A percentile compares a stretch with the other conserved stretches of the same genome.
Conservation (phyloP, 1,140 invertebrate genomes). For the Gerris buenoi region DNA sequence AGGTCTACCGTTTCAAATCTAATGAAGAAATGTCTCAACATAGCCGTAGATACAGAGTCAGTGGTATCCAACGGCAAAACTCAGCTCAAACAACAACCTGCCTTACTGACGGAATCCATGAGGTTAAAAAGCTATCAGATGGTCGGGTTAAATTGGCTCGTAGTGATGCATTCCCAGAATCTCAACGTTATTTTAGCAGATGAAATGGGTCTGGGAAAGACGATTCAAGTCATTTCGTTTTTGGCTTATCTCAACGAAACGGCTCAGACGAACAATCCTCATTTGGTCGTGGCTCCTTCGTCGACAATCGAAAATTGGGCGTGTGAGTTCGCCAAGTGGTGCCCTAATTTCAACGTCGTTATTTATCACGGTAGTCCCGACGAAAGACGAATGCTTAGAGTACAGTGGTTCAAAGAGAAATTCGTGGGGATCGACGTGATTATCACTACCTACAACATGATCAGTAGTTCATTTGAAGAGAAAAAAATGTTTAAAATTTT, state of each 20-base stretch:
- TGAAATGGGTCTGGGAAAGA: slow-evolving; percentile 84
- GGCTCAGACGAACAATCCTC: slow-evolving; percentile 39
- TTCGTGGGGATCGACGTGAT: slow-evolving; percentile 66
- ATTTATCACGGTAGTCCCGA: slow-evolving; percentile 80
- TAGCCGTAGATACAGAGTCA: slow-evolving; percentile 51
- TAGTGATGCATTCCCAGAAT: slow-evolving; percentile 71
- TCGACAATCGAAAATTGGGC: slow-evolving; percentile 87
- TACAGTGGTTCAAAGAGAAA: slow-evolving; percentile 56
- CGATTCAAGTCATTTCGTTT: slow-evolving; percentile 78
- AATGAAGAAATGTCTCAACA: slow-evolving; percentile 57
- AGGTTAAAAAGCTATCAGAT: slow-evolving; percentile 78
- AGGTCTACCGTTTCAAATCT: slow-evolving; percentile 50
- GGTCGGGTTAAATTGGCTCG: slow-evolving; percentile 86
- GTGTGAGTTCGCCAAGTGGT: slow-evolving; percentile 70
- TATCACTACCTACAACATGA: slow-evolving; percentile 75
- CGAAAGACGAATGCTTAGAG: slow-evolving; percentile 58
- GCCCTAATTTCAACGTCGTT: slow-evolving; percentile 59
- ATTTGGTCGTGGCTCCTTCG: slow-evolving; percentile 81
- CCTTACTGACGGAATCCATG: slow-evolving; percentile 39
- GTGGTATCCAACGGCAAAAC: slow-evolving; percentile 50
- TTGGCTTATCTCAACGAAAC: slow-evolving; percentile 72
- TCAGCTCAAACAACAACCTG: slow-evolving; percentile 49
- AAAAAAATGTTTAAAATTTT: slow-evolving; percentile 78
- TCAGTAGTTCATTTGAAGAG: slow-evolving; percentile 68
- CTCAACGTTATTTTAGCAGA: slow-evolving; percentile 89